phyloP scores from a whole-genome alignment of 2,113 vertebrate species.

The Danionella cerebrum region DNA sequence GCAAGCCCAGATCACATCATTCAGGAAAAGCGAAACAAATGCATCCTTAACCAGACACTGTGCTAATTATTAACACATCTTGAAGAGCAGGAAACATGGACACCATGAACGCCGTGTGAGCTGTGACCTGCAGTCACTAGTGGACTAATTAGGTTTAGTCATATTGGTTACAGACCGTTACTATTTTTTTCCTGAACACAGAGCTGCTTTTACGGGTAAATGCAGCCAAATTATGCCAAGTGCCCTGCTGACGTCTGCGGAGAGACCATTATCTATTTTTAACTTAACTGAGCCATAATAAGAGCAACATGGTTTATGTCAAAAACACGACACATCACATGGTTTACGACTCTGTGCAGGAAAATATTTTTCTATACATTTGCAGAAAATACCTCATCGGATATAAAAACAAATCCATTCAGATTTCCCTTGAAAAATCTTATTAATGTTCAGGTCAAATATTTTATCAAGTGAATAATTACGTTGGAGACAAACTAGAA shows the following conservation, averaged over 20 bases:
- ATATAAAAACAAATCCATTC: background rate
- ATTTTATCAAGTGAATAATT: no score
- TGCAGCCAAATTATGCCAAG: slow-evolving; percentile 46
- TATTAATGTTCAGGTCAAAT: no score
- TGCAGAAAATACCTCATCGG: background rate
- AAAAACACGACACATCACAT: slow-evolving; percentile 48
- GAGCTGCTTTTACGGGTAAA: slow-evolving; percentile 45
- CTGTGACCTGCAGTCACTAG: slow-evolving; percentile 26
- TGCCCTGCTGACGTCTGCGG: slow-evolving; percentile 44
- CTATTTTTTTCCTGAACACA: slow-evolving; percentile 46
- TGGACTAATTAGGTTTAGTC: slow-evolving; percentile 42
- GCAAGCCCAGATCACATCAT: background rate
- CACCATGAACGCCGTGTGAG: slow-evolving; percentile 14
- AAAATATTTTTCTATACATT: no score
- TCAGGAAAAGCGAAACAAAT: background rate
- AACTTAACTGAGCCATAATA: slow-evolving; percentile 42
- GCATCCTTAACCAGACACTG: background rate
- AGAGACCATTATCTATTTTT: slow-evolving; percentile 52
- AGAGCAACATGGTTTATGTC: slow-evolving; percentile 40
- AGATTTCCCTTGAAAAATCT: no score
- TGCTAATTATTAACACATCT: slow-evolving; percentile 24
- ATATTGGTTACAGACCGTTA: slow-evolving; percentile 38
- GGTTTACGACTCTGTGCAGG: slow-evolving; percentile 21
- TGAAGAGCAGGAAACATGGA: slow-evolving; percentile 24
- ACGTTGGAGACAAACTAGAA: no score